These are phyloP conservation scores for Adela reaumurella DNA, from an alignment of 2,888 invertebrate genomes.

Conservation along the genomic window DNA sequence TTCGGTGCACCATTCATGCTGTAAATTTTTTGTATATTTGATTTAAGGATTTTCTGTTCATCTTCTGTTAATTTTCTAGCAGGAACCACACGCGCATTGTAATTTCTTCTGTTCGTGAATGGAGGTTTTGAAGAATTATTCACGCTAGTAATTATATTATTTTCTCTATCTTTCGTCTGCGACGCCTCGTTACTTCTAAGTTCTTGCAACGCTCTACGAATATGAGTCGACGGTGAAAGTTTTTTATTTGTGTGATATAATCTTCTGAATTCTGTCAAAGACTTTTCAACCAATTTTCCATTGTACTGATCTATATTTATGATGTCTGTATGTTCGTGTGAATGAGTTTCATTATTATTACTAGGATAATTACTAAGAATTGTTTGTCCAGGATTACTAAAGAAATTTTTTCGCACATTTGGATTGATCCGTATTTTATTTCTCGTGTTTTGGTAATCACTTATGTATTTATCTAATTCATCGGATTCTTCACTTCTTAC, in stretches of 20 bases:
- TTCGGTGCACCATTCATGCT: not conserved
- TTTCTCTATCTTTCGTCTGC: not conserved
- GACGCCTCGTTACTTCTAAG: not conserved
- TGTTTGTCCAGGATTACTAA: no score
- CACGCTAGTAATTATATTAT: no score
- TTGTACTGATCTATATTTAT: not conserved
- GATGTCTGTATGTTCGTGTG: no score
- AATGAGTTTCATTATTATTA: no score
- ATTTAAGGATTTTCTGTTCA: constrained; percentile 8
- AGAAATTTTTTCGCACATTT: no score
- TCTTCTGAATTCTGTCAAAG: constrained; percentile 35
- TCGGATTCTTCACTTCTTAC: not conserved
- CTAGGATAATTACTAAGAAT: no score
- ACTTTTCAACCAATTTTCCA: constrained; percentile 22
- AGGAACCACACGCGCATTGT: not conserved
- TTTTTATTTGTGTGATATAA: constrained; percentile 17
- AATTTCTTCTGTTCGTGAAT: not conserved
- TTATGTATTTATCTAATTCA: not conserved
- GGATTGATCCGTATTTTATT: no score
- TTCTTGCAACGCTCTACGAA: not conserved
- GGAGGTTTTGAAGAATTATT: not conserved
- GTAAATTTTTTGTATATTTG: constrained; percentile 7
- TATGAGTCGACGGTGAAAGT: not conserved
- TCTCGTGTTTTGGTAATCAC: not conserved
- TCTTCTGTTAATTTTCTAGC: not conserved